Base-by-base conservation (phyloP, 2,113 vertebrate genomes). In the Gnathonemus echidnorhynchus region DNA sequence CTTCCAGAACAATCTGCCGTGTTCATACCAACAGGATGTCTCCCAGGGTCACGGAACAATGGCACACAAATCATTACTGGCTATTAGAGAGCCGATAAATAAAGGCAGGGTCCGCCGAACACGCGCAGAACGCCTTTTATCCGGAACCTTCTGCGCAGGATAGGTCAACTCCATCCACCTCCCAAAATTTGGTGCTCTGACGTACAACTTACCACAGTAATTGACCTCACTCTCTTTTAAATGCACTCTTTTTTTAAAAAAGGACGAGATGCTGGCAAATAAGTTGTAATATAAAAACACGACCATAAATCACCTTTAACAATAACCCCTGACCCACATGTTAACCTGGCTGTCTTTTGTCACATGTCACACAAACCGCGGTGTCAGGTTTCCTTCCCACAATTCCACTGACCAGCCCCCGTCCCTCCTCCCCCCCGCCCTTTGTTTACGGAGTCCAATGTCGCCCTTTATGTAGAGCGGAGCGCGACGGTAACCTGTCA, bases 331-430 rank as follows among this genome's bases (percentile, higher is more conserved):
- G 83, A 85, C 83, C 83, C 19, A 85, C 46, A 85, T 85, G 83
- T n/a, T 46, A 85, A n/a, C 48, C 86, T 48, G 45, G 8, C 45
- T 85, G 39, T 85, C 83, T 85, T 85, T 85, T 83, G 85, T 70
- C 90, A 91, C 93, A 89, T 90, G 85, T 77, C 42, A 93, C 86
- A 24, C 91, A 88, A 21, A 84, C 90, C 88, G 42, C n/a, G 89
- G 89, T 85, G 93, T 95, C 94, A 89, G 89, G 93, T 94, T 21
- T 39, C 90, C 90, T 93, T 95, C 92, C 93, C 93, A 93, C 89
- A 90, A 45, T 85, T 77, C 89, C 88, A 21, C 89, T 92, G 90
- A 90, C 13, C 92, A 62, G 88, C 89, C 58, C 88, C 80, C 52
- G 19, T 31, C 48, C 66, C 11, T 17, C 15, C 88, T 3, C 88